Conservation (phyloP, 2,888 invertebrate species). For the Harmothoe impar region DNA sequence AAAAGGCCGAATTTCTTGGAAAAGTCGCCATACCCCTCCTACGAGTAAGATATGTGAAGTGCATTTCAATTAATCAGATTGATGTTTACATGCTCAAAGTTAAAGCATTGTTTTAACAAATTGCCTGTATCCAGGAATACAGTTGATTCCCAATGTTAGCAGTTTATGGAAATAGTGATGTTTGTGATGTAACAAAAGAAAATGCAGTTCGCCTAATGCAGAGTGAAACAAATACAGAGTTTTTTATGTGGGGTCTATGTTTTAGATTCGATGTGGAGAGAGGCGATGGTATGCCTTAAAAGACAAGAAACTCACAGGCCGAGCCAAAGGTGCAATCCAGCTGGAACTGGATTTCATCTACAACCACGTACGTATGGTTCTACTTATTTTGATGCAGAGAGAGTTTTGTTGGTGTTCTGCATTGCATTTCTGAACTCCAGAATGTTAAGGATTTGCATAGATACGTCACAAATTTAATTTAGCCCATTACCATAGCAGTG, state of each 20-base stretch:
- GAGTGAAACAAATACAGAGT: background rate
- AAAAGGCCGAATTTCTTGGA: constrained; percentile 96
- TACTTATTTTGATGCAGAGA: background rate
- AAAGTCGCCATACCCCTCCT: constrained; percentile 94
- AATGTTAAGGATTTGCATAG: background rate
- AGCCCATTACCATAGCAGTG: no score
- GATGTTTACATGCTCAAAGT: background rate
- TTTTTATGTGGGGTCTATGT: background rate
- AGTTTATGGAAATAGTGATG: no score
- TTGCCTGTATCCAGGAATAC: no score
- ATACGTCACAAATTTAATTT: background rate
- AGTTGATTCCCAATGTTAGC: no score
- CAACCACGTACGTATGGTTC: constrained; percentile 91
- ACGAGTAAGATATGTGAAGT: constrained; percentile 79
- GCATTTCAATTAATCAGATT: background rate
- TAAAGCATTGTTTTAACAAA: no score
- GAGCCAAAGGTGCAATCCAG: constrained; percentile 97
- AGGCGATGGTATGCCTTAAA: constrained; percentile 96
- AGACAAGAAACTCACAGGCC: constrained; percentile 94
- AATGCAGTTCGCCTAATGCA: no score
- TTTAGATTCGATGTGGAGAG: constrained; percentile 90
- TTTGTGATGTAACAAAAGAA: no score
- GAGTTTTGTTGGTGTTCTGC: background rate
- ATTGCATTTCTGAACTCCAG: background rate
- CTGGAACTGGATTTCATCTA: constrained; percentile 95